Evolutionary conservation across 2,797 vertebrate genomes (phyloP).

Genomic region (Gymnoscopelus braueri): DNA sequence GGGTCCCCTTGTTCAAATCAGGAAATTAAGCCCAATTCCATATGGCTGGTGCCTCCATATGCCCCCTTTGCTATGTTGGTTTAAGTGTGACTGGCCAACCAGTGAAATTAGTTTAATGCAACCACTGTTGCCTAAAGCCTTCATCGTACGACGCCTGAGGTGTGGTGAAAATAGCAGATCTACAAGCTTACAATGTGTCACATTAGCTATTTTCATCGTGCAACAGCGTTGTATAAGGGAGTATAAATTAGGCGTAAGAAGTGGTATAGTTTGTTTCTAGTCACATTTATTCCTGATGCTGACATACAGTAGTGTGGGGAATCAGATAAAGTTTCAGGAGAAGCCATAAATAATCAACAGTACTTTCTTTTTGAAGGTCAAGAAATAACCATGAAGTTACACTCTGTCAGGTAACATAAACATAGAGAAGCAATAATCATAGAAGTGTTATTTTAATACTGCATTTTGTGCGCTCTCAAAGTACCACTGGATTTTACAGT

Average conservation of each 20-base stretch:
- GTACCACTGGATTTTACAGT: too few relatives aligned
- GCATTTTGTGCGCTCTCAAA: too few relatives aligned
- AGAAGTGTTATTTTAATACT: too few relatives aligned
- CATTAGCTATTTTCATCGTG: neutral
- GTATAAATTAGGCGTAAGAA: too few relatives aligned
- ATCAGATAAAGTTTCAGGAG: too few relatives aligned
- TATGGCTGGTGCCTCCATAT: constrained; percentile 11
- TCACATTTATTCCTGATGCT: too few relatives aligned
- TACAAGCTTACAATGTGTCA: neutral
- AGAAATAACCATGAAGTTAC: constrained; percentile 1
- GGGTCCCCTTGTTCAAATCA: constrained; percentile 47
- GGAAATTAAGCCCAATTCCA: constrained; percentile 56
- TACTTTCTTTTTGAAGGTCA: constrained; percentile 17
- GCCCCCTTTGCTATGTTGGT: constrained; percentile 29
- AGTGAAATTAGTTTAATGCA: constrained; percentile 33
- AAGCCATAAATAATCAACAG: neutral
- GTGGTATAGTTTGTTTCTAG: too few relatives aligned
- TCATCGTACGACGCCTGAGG: too few relatives aligned
- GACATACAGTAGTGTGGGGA: too few relatives aligned
- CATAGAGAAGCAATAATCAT: neutral
- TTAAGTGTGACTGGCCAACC: constrained; percentile 28
- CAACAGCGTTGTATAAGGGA: too few relatives aligned
- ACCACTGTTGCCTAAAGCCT: neutral
- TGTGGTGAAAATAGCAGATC: neutral
- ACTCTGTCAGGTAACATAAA: constrained; percentile 3